Evolutionary conservation across 2,888 invertebrate genomes (phyloP).

Genomic region (Lithosia quadra): DNA sequence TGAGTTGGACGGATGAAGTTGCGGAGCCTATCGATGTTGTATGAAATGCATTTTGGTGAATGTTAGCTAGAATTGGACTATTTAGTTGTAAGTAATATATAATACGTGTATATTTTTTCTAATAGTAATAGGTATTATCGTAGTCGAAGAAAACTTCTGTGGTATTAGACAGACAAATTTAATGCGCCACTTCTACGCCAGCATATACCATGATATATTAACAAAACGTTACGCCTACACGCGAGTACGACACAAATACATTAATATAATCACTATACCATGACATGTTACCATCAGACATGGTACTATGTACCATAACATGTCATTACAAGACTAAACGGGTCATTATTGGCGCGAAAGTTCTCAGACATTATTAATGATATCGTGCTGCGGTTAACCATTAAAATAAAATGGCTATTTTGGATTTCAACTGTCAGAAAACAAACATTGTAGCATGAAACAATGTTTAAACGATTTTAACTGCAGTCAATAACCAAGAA

Average conservation of each 20-base stretch:
- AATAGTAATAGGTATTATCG: too few relatives aligned
- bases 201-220: neutral
- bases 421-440: neutral
- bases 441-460: neutral
- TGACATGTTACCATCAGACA: constrained; percentile 13
- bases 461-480: neutral
- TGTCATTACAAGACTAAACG: neutral
- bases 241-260: constrained; percentile 4
- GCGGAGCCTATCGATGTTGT: too few relatives aligned
- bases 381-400: neutral
- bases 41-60: too few relatives aligned
- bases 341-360: constrained; percentile 6
- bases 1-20: too few relatives aligned
- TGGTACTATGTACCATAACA: neutral
- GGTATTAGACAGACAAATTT: neutral
- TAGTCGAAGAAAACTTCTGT: too few relatives aligned
- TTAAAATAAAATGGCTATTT: neutral
- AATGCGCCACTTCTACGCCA: neutral
- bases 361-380: neutral
- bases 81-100: neutral
- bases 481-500: neutral
- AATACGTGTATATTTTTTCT: neutral
- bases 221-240: constrained; percentile 12
- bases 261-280: constrained; percentile 12
- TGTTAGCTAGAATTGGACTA: neutral